These are phyloP conservation scores for Heteractis magnifica DNA, from an alignment of 92 coral and sea anemone species.

Conservation along the genomic window DNA sequence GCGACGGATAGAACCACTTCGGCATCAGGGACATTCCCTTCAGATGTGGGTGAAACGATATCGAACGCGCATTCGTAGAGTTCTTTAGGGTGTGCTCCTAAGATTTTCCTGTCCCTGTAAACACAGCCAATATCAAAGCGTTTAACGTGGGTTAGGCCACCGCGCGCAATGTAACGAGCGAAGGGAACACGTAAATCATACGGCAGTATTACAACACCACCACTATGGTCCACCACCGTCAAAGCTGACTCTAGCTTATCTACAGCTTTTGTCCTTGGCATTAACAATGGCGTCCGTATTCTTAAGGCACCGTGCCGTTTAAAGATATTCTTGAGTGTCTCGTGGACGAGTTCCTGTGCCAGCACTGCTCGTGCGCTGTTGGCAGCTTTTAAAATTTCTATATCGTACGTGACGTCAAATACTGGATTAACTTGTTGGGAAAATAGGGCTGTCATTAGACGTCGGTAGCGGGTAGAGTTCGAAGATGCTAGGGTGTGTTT, in stretches of 20 bases:
- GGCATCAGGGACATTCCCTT: constrained; percentile 87
- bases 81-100: constrained; percentile 89
- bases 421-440: constrained; percentile 73
- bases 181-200: constrained; percentile 86
- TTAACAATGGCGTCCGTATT: constrained; percentile 73
- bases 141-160: constrained; percentile 64
- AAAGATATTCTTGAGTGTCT: constrained; percentile 67
- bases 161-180: constrained; percentile 85
- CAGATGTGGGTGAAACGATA: constrained; percentile 77
- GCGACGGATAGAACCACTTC: constrained; percentile 80
- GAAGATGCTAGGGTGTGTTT: constrained; percentile 89
- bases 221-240: constrained; percentile 88
- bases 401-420: constrained; percentile 86
- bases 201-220: constrained; percentile 82
- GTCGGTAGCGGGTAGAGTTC: constrained; percentile 89
- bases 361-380: constrained; percentile 57
- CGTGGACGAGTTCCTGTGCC: constrained; percentile 80
- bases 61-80: constrained; percentile 89
- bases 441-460: constrained; percentile 80
- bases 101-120: constrained; percentile 75
- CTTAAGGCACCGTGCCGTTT: constrained; percentile 81
- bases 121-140: constrained; percentile 89
- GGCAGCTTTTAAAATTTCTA: constrained; percentile 60
- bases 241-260: constrained; percentile 76
- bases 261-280: constrained; percentile 70